Evolutionary conservation across 1,140 invertebrate species (phyloP), one percentile per base, ranked within the genome.

Genomic region (Tigriopus japonicus): DNA sequence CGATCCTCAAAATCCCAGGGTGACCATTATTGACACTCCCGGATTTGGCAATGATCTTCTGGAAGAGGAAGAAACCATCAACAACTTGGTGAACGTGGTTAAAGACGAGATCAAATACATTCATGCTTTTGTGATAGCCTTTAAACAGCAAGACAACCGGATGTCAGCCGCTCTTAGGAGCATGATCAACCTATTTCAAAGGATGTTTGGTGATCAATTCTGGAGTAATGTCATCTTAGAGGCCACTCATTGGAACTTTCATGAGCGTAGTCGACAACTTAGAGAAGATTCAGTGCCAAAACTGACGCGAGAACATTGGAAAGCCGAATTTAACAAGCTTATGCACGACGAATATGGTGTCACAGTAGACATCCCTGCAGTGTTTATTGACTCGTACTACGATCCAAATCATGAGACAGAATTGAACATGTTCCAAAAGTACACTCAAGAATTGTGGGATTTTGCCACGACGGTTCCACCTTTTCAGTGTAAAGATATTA

Each of bases 181-280:
- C 28, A 61, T 61, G 59, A 19, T 61, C n/a, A 17, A 12, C 6
- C 45, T 61, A 1, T 24, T 61, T 15, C 43, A 61, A 24, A 61
- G 52, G 41, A 61, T 61, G 59, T 61, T 61, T 54, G 59, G 59
- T 6, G 51, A 56, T 41, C 45, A 61, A 14, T 61, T 61, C 49
- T 61, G 59, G 59, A 40, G 53, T 6, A 61, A 61, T 19, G 59
- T 49, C 10, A 51, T 61, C 12, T 15, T 61, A 2, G 59, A 61
- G 59, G 59, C 55, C n/a, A 58, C 55, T 15, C 55, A 58, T 58
- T 58, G 55, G 55, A 58, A 58, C 42, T 54, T 41, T 19, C 55
- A 58, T 42, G 6, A 21, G 5, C 17, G 15, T 2, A 58, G 40
- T 19, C 17, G 12, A 17, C 3, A 23, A 14, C 35, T 58, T 10